phyloP scores from a whole-genome alignment of 2,113 vertebrate species.

The Strigops habroptila region DNA sequence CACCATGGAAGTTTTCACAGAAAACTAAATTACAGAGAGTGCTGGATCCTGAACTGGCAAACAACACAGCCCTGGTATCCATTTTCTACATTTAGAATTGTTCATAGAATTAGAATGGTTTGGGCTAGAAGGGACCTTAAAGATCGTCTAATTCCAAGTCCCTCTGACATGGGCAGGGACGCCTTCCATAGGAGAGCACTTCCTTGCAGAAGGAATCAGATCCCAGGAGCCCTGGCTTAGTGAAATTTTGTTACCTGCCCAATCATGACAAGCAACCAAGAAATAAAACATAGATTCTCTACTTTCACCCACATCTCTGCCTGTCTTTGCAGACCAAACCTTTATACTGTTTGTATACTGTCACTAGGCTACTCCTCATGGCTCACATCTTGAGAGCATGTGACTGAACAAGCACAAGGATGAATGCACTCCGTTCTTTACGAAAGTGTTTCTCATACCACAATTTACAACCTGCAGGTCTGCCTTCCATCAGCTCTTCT shows the following conservation, averaged over 20 bases:
- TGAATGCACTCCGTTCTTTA: accelerated
- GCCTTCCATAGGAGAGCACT: not conserved
- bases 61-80: not conserved
- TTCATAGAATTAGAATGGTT: not conserved
- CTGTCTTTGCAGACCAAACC: not conserved
- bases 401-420: not conserved
- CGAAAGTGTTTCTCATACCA: accelerated
- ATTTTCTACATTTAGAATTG: not conserved
- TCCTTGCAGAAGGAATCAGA: not conserved
- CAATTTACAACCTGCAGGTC: not conserved
- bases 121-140: not conserved
- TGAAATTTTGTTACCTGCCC: not conserved
- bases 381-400: accelerated
- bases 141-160: not conserved
- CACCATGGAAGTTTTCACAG: not conserved
- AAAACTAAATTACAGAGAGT: not conserved
- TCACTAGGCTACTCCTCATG: not conserved
- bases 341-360: not conserved
- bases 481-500: not conserved
- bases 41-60: not conserved
- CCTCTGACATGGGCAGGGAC: not conserved
- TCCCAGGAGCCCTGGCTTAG: not conserved
- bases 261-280: not conserved
- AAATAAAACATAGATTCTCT: not conserved
- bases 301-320: not conserved